Conservation (phyloP, 2,797 vertebrate species). For the Anguilla marmorata region DNA sequence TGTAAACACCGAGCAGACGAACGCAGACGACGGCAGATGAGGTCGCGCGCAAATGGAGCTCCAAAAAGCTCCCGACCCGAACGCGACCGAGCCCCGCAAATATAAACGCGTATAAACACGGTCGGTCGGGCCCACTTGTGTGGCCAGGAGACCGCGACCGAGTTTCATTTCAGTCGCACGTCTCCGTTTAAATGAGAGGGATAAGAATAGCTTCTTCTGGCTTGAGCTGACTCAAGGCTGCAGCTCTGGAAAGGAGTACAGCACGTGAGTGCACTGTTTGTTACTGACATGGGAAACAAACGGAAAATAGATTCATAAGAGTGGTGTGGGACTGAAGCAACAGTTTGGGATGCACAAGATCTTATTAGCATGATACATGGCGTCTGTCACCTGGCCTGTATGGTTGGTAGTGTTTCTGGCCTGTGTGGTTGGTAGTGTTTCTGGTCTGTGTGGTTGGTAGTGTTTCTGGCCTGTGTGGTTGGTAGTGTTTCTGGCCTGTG, state of each 20-base stretch:
- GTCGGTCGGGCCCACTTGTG: background rate
- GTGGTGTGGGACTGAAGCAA: background rate
- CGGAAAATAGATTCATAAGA: background rate
- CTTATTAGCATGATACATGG: background rate
- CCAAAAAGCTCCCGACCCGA: background rate
- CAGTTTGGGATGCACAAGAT: background rate
- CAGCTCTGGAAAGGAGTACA: background rate
- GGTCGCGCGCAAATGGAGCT: background rate
- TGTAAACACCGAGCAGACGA: conserved; percentile 1
- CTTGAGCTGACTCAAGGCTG: background rate
- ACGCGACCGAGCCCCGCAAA: background rate
- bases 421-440: too few relatives aligned
- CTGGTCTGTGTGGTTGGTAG: too few relatives aligned
- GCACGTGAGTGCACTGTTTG: background rate
- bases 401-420: too few relatives aligned
- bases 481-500: too few relatives aligned
- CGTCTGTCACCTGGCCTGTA: background rate
- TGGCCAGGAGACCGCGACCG: too few relatives aligned
- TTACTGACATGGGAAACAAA: background rate
- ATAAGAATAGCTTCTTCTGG: background rate
- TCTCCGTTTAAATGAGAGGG: background rate
- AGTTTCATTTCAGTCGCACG: background rate
- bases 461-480: too few relatives aligned
- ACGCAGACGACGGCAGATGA: background rate
- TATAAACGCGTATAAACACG: background rate